phyloP scores from a whole-genome alignment of 2,888 invertebrate species.

The Ferrisia virgata region DNA sequence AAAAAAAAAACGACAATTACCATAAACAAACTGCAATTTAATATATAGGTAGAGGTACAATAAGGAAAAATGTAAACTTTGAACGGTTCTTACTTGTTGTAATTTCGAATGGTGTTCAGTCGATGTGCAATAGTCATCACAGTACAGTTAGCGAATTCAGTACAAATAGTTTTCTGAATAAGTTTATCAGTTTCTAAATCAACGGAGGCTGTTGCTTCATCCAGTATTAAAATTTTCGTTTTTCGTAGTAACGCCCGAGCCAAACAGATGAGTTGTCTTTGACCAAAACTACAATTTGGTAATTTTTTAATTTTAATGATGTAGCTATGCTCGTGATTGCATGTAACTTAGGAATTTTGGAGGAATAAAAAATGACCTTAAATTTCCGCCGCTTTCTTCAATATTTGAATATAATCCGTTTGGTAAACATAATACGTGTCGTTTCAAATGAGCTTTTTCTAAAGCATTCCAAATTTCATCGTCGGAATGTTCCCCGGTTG shows the following conservation, averaged over 20 bases:
- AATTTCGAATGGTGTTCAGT: constrained; percentile 90
- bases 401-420: constrained; percentile 79
- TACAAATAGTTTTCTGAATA: constrained; percentile 82
- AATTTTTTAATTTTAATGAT: no score
- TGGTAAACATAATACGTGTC: constrained; percentile 73
- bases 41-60: no score
- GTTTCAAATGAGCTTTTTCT: constrained; percentile 83
- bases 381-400: constrained; percentile 87
- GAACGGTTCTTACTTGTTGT: constrained; percentile 59
- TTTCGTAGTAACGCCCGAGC: constrained; percentile 80
- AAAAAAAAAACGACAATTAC: neutral
- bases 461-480: constrained; percentile 83
- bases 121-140: constrained; percentile 90
- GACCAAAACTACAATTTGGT: constrained; percentile 69
- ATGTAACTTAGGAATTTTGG: neutral
- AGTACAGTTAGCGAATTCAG: constrained; percentile 81
- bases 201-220: constrained; percentile 87
- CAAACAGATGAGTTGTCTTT: constrained; percentile 79
- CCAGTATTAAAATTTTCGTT: constrained; percentile 78
- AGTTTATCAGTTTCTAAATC: constrained; percentile 88
- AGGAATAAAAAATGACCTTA: constrained; percentile 50
- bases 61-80: neutral
- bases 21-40: no score
- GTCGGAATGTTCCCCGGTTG: constrained; percentile 74
- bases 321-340: no score